phyloP scores from a whole-genome alignment of 2,888 invertebrate genomes.

The Zaprionus obscuricornis region DNA sequence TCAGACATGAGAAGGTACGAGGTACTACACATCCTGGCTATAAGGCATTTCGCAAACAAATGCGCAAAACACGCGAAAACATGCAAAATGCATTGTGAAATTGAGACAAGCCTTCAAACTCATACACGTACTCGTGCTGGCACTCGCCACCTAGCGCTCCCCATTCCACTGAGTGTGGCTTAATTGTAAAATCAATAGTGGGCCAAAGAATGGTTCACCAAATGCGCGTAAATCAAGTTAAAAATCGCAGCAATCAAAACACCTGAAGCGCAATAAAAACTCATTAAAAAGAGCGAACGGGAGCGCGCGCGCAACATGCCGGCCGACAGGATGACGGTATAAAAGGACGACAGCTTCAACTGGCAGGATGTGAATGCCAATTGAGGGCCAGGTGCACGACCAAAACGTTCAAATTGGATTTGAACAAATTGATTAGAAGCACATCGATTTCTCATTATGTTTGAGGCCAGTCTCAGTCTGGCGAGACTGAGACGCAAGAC shows the following conservation, averaged over 20 bases:
- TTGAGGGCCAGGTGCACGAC: constrained; percentile 51
- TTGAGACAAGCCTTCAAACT: constrained; percentile 7
- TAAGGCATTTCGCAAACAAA: constrained; percentile 56
- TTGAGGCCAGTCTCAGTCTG: constrained; percentile 6
- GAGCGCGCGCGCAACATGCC: constrained; percentile 36
- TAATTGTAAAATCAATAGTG: constrained; percentile 79
- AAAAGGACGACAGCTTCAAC: neutral
- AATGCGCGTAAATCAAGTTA: constrained; percentile 75
- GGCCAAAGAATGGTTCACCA: constrained; percentile 29
- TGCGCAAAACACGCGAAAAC: constrained; percentile 65
- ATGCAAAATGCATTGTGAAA: constrained; percentile 70
- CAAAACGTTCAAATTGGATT: constrained; percentile 63
- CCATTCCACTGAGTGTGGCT: constrained; percentile 17
- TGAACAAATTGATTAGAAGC: constrained; percentile 64
- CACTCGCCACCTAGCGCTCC: neutral
- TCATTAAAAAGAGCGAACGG: constrained; percentile 76
- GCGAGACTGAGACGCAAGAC: neutral
- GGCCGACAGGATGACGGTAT: constrained; percentile 29
- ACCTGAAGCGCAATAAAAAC: constrained; percentile 77
- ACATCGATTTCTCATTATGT: constrained; percentile 78
- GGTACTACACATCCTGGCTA: constrained; percentile 28
- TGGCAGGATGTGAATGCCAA: constrained; percentile 42
- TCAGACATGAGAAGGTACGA: too few species aligned
- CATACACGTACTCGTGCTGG: neutral
- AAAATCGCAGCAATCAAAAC: constrained; percentile 76